Percentiles rank a stretch among this genome's conserved stretches.
phyloP scores from a whole-genome alignment of 2,797 vertebrate genomes.

The Florisuga fusca region DNA sequence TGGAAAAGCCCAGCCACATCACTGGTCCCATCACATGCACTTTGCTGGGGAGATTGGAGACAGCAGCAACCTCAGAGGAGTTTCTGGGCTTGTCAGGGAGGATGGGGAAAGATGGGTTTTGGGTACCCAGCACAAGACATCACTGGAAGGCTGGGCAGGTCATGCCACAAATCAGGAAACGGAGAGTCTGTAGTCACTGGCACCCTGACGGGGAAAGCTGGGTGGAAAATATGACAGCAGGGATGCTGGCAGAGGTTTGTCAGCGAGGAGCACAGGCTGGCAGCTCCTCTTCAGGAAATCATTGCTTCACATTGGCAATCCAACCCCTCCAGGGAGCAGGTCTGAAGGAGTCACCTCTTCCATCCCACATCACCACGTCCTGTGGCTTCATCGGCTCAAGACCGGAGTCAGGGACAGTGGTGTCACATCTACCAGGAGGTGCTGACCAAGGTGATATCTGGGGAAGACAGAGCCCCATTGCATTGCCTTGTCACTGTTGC shows the following conservation, averaged over 20 bases:
- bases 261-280: background rate
- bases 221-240: background rate
- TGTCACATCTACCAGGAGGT: background rate
- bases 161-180: background rate
- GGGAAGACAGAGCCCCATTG: rapidly evolving
- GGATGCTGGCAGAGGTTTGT: background rate
- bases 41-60: background rate
- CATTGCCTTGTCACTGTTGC: rapidly evolving
- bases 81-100: rapidly evolving
- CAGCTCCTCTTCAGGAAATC: background rate
- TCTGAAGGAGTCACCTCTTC: rapidly evolving
- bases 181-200: background rate
- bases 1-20: background rate
- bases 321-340: background rate
- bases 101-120: background rate
- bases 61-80: rapidly evolving
- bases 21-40: rapidly evolving
- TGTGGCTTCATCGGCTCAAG: rapidly evolving
- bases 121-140: background rate
- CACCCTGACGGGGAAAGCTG: background rate
- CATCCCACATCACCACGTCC: background rate
- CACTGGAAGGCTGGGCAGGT: rapidly evolving
- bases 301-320: background rate
- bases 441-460: background rate
- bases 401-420: background rate